These are phyloP conservation scores for Nesidiocoris tenuis DNA, from an alignment of 2,888 invertebrate genomes.

Conservation along the genomic window DNA sequence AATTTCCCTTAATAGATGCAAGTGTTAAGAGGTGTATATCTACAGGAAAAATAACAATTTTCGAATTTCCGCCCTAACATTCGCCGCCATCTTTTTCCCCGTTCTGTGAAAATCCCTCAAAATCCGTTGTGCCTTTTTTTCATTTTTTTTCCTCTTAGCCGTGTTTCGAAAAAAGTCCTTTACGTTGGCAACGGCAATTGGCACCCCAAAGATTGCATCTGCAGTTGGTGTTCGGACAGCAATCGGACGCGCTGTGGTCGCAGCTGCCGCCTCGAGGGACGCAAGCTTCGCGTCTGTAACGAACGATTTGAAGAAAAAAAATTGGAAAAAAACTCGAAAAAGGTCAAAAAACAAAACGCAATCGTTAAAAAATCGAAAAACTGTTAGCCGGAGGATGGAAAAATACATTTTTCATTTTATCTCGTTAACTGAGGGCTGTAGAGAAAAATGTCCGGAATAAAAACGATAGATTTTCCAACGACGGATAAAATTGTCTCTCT, in stretches of 20 bases:
- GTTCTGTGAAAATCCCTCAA: too few relatives aligned
- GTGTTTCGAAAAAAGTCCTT: conserved; percentile 67
- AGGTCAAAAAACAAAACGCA: neutral
- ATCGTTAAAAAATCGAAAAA: neutral
- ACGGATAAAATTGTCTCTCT: too few relatives aligned
- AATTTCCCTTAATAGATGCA: too few relatives aligned
- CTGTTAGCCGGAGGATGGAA: neutral
- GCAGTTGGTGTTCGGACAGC: conserved; percentile 82
- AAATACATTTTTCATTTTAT: too few relatives aligned
- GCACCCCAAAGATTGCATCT: conserved; percentile 87
- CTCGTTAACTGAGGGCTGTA: too few relatives aligned
- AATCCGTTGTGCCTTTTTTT: too few relatives aligned
- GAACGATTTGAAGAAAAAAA: neutral
- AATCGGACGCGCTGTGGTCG: conserved; percentile 80
- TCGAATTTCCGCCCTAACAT: neutral
- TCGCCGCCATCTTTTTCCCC: neutral
- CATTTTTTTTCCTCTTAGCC: conserved; percentile 29
- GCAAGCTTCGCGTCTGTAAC: conserved; percentile 56
- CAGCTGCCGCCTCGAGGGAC: conserved; percentile 78
- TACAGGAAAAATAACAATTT: neutral
- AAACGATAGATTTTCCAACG: neutral
- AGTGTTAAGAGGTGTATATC: neutral
- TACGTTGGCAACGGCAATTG: conserved; percentile 83
- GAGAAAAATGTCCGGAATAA: neutral
- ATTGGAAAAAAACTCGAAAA: neutral